A percentile compares a stretch with the other conserved stretches of the same genome.
Evolutionary conservation across 2,113 vertebrate species (phyloP).

Genomic region (Numida meleagris): DNA sequence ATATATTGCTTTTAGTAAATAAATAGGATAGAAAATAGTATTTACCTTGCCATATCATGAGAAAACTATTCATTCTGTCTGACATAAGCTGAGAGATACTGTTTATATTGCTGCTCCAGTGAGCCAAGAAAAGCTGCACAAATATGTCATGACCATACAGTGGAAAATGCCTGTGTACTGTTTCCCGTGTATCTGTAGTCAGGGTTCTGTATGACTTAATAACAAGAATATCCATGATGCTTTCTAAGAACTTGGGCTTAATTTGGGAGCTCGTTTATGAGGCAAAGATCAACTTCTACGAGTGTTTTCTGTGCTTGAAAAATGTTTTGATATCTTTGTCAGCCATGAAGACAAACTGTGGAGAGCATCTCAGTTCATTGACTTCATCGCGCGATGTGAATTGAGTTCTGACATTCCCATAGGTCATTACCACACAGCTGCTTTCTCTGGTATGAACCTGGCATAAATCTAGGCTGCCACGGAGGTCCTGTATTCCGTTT

Average conservation of each 20-base stretch:
- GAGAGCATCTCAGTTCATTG: not conserved
- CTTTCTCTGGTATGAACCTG: not conserved
- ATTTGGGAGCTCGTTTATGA: not conserved
- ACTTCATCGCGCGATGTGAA: not conserved
- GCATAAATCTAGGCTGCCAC: not conserved
- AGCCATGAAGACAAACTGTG: not conserved
- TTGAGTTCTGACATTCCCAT: not conserved
- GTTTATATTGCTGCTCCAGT: conserved; percentile 46
- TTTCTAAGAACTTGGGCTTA: not conserved
- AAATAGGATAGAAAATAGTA: not conserved
- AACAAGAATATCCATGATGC: not conserved
- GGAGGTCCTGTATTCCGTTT: not conserved
- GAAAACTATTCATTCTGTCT: not conserved
- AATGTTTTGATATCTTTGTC: not conserved
- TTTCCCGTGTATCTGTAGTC: not conserved
- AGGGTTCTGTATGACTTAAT: not conserved
- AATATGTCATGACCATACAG: not conserved
- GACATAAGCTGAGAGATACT: not conserved
- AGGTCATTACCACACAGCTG: not conserved
- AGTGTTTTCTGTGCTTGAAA: not conserved
- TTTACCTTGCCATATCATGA: conserved; percentile 29
- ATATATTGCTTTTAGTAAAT: conserved; percentile 37
- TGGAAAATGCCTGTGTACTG: not conserved
- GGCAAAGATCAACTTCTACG: not conserved
- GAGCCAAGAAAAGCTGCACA: not conserved